Base-by-base conservation (phyloP, 64 coral and sea anemone genomes). In the Trachythela sp. region DNA sequence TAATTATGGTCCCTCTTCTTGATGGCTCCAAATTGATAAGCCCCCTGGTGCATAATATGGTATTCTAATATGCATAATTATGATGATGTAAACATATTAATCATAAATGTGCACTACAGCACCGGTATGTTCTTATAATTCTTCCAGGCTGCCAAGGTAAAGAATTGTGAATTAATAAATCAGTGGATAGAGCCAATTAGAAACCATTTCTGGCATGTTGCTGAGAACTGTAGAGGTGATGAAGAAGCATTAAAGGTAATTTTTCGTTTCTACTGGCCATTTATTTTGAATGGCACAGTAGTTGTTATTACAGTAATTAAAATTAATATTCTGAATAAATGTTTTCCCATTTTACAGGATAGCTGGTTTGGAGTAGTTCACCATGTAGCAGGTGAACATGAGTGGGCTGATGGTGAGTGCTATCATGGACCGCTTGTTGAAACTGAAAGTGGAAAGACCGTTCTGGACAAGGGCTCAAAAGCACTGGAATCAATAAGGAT, bases 201-300 rank as follows among this genome's bases (percentile, higher is more conserved):
- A 40, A 92, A 92, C 31, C 91, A 89, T 20, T 92, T 92, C 45
- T 89, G 91, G 87, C 87, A 92, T 67, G 68, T 52, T 38, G 84
- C 77, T 17, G 9, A 92, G 32, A 71, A 76, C n/a, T 92, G 87
- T 86, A 40, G 40, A 17, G 31, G 22, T 17, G 34, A 89, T 89
- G 77, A 52, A 2, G 18, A 89, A 17, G 89, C 84, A 15, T 39
- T 92, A 22, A 92, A 86, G 83, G 91, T 92, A 40, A 37, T 75
- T 80, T 4, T 35, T 26, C 83, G 35, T 77, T 2, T 35, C 50
- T 39, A 51, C 9, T 77, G 17, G 36, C 10, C n/a, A n/a, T 89
- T 45, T 24, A 89, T 35, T 77, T 29, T 37, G 48, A 33, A 36
- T 76, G 68, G 48, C 13, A 18, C 26, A 20, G 58, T 37, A 70